Conservation (phyloP, 2,797 vertebrate species). For the Harpagifer antarcticus region DNA sequence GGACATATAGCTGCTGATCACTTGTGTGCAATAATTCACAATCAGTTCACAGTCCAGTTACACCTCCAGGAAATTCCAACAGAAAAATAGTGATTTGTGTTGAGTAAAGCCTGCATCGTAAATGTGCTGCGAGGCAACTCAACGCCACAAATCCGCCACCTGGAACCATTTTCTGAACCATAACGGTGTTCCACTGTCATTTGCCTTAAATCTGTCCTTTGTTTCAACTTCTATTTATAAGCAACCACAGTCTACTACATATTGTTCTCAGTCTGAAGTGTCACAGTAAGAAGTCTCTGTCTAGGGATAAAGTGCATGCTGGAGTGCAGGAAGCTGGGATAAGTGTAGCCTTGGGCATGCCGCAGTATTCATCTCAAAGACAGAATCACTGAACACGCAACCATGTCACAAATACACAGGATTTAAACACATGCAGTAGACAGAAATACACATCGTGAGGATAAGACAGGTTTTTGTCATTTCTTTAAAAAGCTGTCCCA, state of each 20-base stretch:
- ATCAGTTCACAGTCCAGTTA: slow-evolving; percentile 12
- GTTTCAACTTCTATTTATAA: slow-evolving; percentile 32
- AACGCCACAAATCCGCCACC: slow-evolving; percentile 10
- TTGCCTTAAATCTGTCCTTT: slow-evolving; percentile 23
- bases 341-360: slow-evolving; percentile 61
- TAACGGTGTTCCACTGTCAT: slow-evolving; percentile 17
- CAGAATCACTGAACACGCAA: neutral
- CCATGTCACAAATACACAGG: slow-evolving; percentile 11
- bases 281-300: slow-evolving; percentile 21
- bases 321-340: slow-evolving; percentile 49
- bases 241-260: slow-evolving; percentile 6
- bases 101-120: neutral
- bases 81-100: neutral
- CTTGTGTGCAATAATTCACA: slow-evolving; percentile 38
- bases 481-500: slow-evolving; percentile 6
- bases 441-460: neutral
- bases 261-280: slow-evolving; percentile 32
- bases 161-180: slow-evolving; percentile 21
- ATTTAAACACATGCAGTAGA: slow-evolving; percentile 22
- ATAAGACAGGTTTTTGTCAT: neutral
- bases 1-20: slow-evolving; percentile 28
- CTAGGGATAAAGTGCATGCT: slow-evolving; percentile 46
- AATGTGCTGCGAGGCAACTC: neutral
- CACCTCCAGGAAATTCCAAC: neutral
- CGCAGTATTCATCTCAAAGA: slow-evolving; percentile 38